A percentile compares a stretch with the other conserved stretches of the same genome.
These are phyloP conservation scores for Dolomedes plantarius DNA, from an alignment of 2,888 invertebrate species.

Conservation along the genomic window DNA sequence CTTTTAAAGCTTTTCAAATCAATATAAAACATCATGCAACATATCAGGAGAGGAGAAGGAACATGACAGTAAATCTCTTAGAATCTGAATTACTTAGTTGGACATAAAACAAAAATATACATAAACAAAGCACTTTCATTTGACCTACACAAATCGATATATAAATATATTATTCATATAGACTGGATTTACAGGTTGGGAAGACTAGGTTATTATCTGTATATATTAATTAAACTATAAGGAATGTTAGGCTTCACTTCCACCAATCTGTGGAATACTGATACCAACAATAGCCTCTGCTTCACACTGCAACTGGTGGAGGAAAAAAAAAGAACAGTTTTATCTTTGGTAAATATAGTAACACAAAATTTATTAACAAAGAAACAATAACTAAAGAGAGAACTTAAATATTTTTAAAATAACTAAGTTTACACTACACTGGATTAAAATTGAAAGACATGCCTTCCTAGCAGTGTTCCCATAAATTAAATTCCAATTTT, in stretches of 20 bases:
- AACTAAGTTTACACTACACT: too few relatives aligned
- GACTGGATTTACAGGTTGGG: constrained; percentile 37
- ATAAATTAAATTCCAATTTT: too few relatives aligned
- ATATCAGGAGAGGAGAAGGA: constrained; percentile 28
- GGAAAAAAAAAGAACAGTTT: constrained; percentile 17
- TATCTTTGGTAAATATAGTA: too few relatives aligned
- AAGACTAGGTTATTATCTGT: constrained; percentile 54
- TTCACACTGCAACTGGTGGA: constrained; percentile 49
- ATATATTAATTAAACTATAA: not conserved
- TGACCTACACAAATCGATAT: constrained; percentile 22
- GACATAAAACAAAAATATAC: constrained; percentile 31
- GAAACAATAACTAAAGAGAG: too few relatives aligned
- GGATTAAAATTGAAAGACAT: too few relatives aligned
- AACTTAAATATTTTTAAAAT: too few relatives aligned
- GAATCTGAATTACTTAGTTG: not conserved
- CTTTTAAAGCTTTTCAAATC: constrained; percentile 38
- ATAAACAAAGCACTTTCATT: constrained; percentile 13
- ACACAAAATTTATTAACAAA: too few relatives aligned
- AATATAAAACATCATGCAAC: constrained; percentile 47
- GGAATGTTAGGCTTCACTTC: constrained; percentile 55
- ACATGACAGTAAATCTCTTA: constrained; percentile 40
- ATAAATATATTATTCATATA: constrained; percentile 53
- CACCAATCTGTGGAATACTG: constrained; percentile 63
- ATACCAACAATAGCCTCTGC: constrained; percentile 54
- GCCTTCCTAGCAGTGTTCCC: too few relatives aligned